phyloP scores from a whole-genome alignment of 2,888 invertebrate genomes.

The Polyommatus iphigenia region DNA sequence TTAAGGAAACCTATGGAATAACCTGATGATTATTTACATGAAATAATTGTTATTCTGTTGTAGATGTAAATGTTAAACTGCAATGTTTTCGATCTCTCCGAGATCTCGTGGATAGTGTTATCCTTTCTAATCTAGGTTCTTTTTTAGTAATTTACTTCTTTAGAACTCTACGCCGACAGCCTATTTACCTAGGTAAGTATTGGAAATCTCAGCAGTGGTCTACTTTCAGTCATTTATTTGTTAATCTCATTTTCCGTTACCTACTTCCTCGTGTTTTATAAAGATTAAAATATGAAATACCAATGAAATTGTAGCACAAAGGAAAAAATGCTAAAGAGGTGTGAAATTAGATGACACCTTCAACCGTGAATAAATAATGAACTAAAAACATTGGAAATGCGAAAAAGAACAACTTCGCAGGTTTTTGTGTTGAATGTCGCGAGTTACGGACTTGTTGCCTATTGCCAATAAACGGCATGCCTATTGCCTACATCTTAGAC shows the following conservation, averaged over 20 bases:
- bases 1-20: not conserved
- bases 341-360: conserved; percentile 33
- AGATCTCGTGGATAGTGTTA: not conserved
- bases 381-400: conserved; percentile 31
- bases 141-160: not conserved
- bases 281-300: conserved; percentile 19
- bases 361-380: conserved; percentile 32
- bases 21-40: not conserved
- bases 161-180: not conserved
- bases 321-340: conserved; percentile 31
- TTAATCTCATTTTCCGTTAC: conserved; percentile 22
- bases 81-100: not conserved
- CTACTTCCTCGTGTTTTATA: not conserved
- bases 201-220: not conserved
- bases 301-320: conserved; percentile 15
- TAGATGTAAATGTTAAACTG: not conserved
- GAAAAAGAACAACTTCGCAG: conserved; percentile 17
- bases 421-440: conserved; percentile 28
- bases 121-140: not conserved
- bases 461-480: not conserved
- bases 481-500: not conserved
- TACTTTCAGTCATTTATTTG: conserved; percentile 14
- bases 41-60: not conserved
- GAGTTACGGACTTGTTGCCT: not conserved
- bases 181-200: not conserved